Evolutionary conservation across 1,140 invertebrate genomes (phyloP).

Genomic region (Elymnias hypermnestra): DNA sequence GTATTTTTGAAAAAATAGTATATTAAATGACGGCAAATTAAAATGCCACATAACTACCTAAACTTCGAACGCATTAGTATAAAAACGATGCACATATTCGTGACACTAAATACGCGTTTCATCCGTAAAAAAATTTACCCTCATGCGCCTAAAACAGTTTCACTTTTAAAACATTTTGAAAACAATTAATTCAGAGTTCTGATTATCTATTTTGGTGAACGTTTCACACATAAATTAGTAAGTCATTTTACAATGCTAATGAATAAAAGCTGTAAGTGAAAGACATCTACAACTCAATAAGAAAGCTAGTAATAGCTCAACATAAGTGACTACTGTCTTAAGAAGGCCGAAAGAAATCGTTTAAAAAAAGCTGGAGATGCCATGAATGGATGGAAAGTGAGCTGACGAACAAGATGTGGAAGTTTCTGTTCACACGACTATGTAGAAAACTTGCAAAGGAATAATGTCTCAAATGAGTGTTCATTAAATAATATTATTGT

Average conservation of each 20-base stretch:
- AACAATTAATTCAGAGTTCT: too few relatives aligned
- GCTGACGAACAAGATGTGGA: constrained; percentile 45
- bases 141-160: too few relatives aligned
- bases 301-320: constrained; percentile 48
- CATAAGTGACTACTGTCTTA: constrained; percentile 31
- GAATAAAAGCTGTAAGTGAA: constrained; percentile 17
- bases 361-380: constrained; percentile 63
- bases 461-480: constrained; percentile 7
- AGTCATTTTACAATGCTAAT: constrained; percentile 6
- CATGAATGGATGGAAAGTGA: constrained; percentile 74
- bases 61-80: too few relatives aligned
- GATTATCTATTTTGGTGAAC: too few relatives aligned
- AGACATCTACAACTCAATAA: constrained; percentile 30
- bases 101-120: too few relatives aligned
- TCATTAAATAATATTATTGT: constrained; percentile 20
- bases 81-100: too few relatives aligned
- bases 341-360: constrained; percentile 65
- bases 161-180: too few relatives aligned
- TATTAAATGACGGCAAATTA: too few relatives aligned
- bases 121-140: too few relatives aligned
- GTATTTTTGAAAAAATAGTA: too few relatives aligned
- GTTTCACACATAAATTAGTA: background rate
- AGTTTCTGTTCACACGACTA: constrained; percentile 68
- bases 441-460: constrained; percentile 28
- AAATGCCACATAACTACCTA: too few relatives aligned